Evolutionary conservation across 1,140 invertebrate species (phyloP).

Genomic region (Dendroctonus valens): DNA sequence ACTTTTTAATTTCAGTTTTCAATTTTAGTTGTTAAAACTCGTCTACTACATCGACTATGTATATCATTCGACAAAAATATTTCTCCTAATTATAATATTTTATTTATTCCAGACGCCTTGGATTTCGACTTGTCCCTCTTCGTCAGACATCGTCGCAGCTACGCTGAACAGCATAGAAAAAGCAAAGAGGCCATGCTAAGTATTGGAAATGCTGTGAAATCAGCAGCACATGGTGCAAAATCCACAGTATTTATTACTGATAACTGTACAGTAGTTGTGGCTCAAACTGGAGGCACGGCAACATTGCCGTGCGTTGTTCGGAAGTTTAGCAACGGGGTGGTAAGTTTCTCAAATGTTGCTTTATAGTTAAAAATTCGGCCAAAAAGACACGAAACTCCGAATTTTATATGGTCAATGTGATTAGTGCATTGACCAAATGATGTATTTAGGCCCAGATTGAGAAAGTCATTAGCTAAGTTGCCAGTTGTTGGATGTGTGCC

Average conservation of each 20-base stretch:
- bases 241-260: slow-evolving; percentile 53
- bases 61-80: too few relatives aligned
- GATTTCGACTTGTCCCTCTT: slow-evolving; percentile 22
- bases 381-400: too few relatives aligned
- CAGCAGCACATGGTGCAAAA: slow-evolving; percentile 30
- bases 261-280: slow-evolving; percentile 63
- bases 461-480: too few relatives aligned
- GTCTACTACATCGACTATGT: too few relatives aligned
- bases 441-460: too few relatives aligned
- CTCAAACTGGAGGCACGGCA: slow-evolving; percentile 69
- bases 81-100: background rate
- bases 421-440: too few relatives aligned
- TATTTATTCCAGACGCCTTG: slow-evolving; percentile 21
- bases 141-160: slow-evolving; percentile 41
- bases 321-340: slow-evolving; percentile 68
- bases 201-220: slow-evolving; percentile 36
- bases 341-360: slow-evolving; percentile 52
- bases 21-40: too few relatives aligned
- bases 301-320: slow-evolving; percentile 68
- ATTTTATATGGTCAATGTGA: too few relatives aligned
- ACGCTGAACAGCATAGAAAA: slow-evolving; percentile 40
- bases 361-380: too few relatives aligned
- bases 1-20: too few relatives aligned
- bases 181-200: slow-evolving; percentile 35
- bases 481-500: too few relatives aligned